A percentile compares a stretch with the other conserved stretches of the same genome.
phyloP scores from a whole-genome alignment of 2,888 invertebrate species.

The Yponomeuta evonymella region DNA sequence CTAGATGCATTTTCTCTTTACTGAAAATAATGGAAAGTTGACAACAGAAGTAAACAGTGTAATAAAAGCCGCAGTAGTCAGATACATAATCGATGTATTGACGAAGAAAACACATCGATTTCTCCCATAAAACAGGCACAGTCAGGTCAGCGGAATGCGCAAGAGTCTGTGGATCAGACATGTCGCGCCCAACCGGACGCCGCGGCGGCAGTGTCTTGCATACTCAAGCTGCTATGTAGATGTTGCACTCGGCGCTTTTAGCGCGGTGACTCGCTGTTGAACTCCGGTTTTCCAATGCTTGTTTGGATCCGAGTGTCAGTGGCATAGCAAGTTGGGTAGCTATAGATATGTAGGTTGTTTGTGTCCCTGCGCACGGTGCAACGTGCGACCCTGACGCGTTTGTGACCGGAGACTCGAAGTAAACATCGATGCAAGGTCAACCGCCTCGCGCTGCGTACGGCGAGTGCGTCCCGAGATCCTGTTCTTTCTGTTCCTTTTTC shows the following conservation, averaged over 20 bases:
- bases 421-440: slow-evolving; percentile 68
- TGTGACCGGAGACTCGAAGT: slow-evolving; percentile 56
- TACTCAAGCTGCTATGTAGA: slow-evolving; percentile 51
- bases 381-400: slow-evolving; percentile 62
- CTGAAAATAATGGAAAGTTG: no score
- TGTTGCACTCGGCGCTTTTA: slow-evolving; percentile 21
- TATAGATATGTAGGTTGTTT: slow-evolving; percentile 63
- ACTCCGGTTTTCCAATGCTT: not conserved
- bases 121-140: no score
- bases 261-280: not conserved
- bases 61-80: not conserved
- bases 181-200: slow-evolving; percentile 56
- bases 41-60: no score
- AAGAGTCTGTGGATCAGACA: slow-evolving; percentile 1
- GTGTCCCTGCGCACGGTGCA: slow-evolving; percentile 54
- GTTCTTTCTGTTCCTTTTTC: not conserved
- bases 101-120: not conserved
- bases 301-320: not conserved
- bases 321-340: slow-evolving; percentile 22
- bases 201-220: slow-evolving; percentile 51
- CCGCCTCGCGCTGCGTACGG: slow-evolving; percentile 41
- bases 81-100: not conserved
- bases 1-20: no score
- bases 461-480: not conserved
- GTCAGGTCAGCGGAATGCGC: not conserved